phyloP scores from a whole-genome alignment of 2,113 vertebrate species.

The Ornithorhynchus anatinus region DNA sequence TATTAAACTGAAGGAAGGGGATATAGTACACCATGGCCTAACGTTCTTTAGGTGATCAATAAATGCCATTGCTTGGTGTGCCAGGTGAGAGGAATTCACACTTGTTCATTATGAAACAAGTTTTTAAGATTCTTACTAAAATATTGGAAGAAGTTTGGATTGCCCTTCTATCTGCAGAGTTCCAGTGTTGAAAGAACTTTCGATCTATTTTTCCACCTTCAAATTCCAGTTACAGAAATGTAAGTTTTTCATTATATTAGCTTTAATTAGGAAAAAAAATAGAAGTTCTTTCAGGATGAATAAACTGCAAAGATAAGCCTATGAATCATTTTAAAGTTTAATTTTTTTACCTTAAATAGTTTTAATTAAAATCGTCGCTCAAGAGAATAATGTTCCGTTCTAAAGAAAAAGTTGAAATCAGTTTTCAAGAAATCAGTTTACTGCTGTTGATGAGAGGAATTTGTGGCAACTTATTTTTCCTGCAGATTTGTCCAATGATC shows the following conservation, averaged over 20 bases:
- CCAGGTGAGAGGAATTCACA: constrained; percentile 11
- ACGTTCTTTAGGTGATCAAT: too few relatives aligned
- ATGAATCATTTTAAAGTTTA: neutral
- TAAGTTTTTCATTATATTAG: neutral
- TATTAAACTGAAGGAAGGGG: constrained; percentile 49
- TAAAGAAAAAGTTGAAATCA: constrained; percentile 7
- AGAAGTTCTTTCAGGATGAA: neutral
- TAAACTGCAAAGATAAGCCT: neutral
- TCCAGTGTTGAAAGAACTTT: neutral
- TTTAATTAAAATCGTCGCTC: neutral
- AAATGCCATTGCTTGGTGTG: too few relatives aligned
- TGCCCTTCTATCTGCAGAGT: neutral
- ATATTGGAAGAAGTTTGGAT: neutral
- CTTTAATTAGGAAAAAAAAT: constrained; percentile 28
- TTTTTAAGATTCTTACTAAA: constrained; percentile 16
- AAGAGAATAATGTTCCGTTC: neutral
- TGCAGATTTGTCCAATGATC: too few relatives aligned
- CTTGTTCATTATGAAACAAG: neutral
- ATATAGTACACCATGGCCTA: constrained; percentile 9
- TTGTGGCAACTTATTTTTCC: constrained; percentile 5
- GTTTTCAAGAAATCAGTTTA: neutral
- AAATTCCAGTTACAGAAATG: neutral
- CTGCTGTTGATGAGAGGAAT: neutral
- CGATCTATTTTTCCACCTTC: neutral
- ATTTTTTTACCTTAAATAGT: neutral